Conservation (phyloP, 2,113 vertebrate genomes). For the Ctenomys sociabilis region DNA sequence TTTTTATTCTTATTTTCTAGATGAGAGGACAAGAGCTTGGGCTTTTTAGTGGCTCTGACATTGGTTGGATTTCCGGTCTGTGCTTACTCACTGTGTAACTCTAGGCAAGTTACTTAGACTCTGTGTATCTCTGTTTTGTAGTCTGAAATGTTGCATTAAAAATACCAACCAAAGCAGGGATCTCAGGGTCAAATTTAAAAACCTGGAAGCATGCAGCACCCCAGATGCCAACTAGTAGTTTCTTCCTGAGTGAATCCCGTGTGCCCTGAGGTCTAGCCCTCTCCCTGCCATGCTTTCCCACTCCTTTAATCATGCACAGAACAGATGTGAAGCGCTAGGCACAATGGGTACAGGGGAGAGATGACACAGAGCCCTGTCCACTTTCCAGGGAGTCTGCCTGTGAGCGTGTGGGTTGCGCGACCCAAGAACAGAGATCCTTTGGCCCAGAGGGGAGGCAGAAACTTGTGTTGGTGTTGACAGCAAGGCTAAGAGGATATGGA, state of each 20-base stretch:
- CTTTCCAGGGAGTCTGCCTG: conserved; percentile 71
- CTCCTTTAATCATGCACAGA: background rate
- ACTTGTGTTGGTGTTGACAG: background rate
- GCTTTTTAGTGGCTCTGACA: background rate
- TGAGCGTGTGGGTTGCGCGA: background rate
- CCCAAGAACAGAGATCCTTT: background rate
- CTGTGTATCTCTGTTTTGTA: background rate
- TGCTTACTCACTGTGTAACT: background rate
- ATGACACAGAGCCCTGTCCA: background rate
- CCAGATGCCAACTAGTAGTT: background rate
- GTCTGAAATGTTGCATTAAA: background rate
- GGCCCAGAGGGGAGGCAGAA: background rate
- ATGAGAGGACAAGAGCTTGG: background rate
- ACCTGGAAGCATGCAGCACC: background rate
- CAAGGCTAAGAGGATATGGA: conserved; percentile 24
- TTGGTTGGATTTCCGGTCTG: background rate
- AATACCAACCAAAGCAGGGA: background rate
- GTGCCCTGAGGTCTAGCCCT: background rate
- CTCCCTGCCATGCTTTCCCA: background rate
- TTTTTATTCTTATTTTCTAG: background rate
- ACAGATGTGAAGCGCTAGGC: background rate
- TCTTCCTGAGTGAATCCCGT: background rate
- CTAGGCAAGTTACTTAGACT: background rate
- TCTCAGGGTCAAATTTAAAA: background rate
- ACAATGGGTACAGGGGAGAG: background rate